These are phyloP conservation scores for Oxyura jamaicensis DNA, from an alignment of 2,113 vertebrate species.

Conservation along the genomic window DNA sequence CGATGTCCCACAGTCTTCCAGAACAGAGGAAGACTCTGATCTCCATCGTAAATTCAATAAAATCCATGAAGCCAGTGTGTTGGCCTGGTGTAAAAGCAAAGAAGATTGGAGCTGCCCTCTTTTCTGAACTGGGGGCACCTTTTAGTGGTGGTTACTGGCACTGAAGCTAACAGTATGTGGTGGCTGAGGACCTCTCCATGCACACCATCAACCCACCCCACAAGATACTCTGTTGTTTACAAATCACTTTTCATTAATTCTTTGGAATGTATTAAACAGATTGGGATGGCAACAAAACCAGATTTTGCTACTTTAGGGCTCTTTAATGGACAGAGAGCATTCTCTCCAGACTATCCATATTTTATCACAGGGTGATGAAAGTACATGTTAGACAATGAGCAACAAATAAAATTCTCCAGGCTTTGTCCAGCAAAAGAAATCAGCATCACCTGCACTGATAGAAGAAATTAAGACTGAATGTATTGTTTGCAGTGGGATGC, in stretches of 20 bases:
- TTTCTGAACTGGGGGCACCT: background rate
- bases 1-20: background rate
- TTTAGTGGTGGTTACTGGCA: background rate
- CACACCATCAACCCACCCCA: background rate
- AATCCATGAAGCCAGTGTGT: background rate
- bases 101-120: too few species aligned
- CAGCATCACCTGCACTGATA: background rate
- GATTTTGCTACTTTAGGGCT: background rate
- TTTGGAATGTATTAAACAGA: background rate
- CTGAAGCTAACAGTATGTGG: background rate
- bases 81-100: background rate
- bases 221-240: background rate
- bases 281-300: background rate
- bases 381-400: background rate
- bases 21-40: background rate
- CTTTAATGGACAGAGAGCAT: background rate
- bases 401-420: background rate
- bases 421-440: background rate
- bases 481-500: background rate
- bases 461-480: background rate
- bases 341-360: background rate
- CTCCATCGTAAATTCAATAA: background rate
- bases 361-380: background rate
- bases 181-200: background rate
- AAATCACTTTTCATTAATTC: background rate